Percentiles rank a stretch among this genome's conserved stretches.
Conservation (phyloP, 2,113 vertebrate species). For the Melanocharis versteri region DNA sequence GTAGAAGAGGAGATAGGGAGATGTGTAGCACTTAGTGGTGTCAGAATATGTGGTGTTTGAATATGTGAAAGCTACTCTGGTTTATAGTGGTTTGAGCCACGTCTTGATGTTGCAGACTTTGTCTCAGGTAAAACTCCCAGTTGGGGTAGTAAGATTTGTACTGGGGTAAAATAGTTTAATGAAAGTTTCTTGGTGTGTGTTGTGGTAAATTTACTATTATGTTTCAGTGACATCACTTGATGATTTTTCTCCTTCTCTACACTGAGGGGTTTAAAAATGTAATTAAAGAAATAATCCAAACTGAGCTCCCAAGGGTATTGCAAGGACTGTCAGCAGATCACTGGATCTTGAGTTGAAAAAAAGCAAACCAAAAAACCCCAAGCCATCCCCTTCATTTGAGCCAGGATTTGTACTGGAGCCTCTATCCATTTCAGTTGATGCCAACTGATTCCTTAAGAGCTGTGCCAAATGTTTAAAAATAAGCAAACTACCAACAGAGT, state of each 20-base stretch:
- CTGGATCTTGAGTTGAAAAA: background rate
- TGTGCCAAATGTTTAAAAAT: background rate
- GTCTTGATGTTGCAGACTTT: background rate
- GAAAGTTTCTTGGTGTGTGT: background rate
- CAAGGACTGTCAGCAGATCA: background rate
- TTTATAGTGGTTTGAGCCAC: background rate
- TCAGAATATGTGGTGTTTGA: background rate
- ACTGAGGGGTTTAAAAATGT: background rate
- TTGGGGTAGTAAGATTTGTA: background rate
- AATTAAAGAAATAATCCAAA: background rate
- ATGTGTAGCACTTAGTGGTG: background rate
- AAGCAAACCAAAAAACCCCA: background rate
- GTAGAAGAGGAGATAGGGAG: background rate
- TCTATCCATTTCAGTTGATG: background rate
- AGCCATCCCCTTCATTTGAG: background rate
- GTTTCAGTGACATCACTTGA: background rate
- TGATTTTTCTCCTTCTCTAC: background rate
- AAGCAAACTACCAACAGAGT: background rate
- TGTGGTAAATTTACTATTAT: background rate
- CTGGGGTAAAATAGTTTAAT: background rate
- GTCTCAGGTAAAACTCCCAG: conserved; percentile 32
- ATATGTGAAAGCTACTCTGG: background rate
- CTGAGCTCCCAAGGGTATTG: background rate
- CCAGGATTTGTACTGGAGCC: background rate
- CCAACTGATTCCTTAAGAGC: background rate